phyloP scores from a whole-genome alignment of 2,888 invertebrate species.

The Dryadula phaetusa region DNA sequence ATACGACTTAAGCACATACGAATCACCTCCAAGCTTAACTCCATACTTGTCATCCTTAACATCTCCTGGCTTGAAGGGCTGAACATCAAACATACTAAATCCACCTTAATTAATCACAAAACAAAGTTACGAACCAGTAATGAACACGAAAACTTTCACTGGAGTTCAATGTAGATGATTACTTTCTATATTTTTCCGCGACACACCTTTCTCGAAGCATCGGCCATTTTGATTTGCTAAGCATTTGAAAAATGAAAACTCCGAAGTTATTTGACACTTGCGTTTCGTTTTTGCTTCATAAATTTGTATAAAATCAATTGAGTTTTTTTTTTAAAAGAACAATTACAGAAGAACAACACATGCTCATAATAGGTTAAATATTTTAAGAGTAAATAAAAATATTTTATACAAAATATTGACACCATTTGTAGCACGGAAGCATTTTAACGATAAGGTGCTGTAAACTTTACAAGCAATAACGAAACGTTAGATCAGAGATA shows the following conservation, averaged over 20 bases:
- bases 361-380: neutral
- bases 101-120: slow-evolving; percentile 81
- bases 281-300: slow-evolving; percentile 29
- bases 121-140: slow-evolving; percentile 83
- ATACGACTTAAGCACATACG: slow-evolving; percentile 55
- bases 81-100: slow-evolving; percentile 76
- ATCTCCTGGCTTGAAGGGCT: slow-evolving; percentile 55
- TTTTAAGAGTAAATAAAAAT: neutral
- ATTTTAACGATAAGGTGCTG: neutral
- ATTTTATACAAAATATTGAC: neutral
- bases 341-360: too few species aligned
- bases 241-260: slow-evolving; percentile 31
- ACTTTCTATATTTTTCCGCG: slow-evolving; percentile 68
- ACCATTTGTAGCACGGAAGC: neutral
- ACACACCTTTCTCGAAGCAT: slow-evolving; percentile 77
- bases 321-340: neutral
- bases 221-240: slow-evolving; percentile 77
- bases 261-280: slow-evolving; percentile 30
- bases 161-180: slow-evolving; percentile 73
- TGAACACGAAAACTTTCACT: slow-evolving; percentile 81
- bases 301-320: neutral
- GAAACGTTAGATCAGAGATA: neutral
- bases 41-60: slow-evolving; percentile 50
- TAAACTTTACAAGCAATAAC: slow-evolving; percentile 1
- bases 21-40: slow-evolving; percentile 52